These are phyloP conservation scores for Drosophila varians DNA, from an alignment of 1,140 invertebrate genomes.

Conservation along the genomic window DNA sequence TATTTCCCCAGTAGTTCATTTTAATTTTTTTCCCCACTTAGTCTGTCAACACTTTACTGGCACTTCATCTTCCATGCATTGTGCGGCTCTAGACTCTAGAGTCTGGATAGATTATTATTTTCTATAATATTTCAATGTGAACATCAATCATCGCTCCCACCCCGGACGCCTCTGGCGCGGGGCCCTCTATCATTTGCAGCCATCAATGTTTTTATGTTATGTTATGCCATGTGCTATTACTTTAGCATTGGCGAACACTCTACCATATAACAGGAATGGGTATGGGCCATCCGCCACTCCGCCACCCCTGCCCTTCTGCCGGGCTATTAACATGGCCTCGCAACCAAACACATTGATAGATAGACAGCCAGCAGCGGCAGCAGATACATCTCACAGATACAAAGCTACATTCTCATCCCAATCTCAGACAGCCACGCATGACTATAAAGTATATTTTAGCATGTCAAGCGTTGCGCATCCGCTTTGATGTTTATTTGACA, in stretches of 20 bases:
- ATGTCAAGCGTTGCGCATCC: slow-evolving; percentile 82
- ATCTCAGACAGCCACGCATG: slow-evolving; percentile 65
- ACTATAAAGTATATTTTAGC: slow-evolving; percentile 83
- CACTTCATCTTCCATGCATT: slow-evolving; percentile 22
- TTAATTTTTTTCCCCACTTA: background rate
- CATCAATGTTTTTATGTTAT: slow-evolving; percentile 78
- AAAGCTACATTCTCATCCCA: slow-evolving; percentile 36
- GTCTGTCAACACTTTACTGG: slow-evolving; percentile 17
- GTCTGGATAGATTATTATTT: slow-evolving; percentile 41
- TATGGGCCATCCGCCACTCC: background rate
- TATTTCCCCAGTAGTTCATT: background rate
- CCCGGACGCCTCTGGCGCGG: slow-evolving; percentile 18
- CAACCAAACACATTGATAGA: slow-evolving; percentile 16
- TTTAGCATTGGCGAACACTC: slow-evolving; percentile 71
- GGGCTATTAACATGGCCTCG: slow-evolving; percentile 46
- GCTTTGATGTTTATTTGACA: slow-evolving; percentile 83
- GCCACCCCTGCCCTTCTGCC: slow-evolving; percentile 35
- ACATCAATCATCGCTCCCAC: slow-evolving; percentile 36
- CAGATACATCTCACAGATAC: slow-evolving; percentile 35
- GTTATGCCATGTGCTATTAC: slow-evolving; percentile 74
- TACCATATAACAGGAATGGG: slow-evolving; percentile 34
- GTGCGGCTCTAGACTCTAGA: slow-evolving; percentile 10
- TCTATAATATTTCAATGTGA: slow-evolving; percentile 38
- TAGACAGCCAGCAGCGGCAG: slow-evolving; percentile 1
- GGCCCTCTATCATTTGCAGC: slow-evolving; percentile 62